Conservation (phyloP, 2,888 invertebrate species). For the Cataglyphis albicans region DNA sequence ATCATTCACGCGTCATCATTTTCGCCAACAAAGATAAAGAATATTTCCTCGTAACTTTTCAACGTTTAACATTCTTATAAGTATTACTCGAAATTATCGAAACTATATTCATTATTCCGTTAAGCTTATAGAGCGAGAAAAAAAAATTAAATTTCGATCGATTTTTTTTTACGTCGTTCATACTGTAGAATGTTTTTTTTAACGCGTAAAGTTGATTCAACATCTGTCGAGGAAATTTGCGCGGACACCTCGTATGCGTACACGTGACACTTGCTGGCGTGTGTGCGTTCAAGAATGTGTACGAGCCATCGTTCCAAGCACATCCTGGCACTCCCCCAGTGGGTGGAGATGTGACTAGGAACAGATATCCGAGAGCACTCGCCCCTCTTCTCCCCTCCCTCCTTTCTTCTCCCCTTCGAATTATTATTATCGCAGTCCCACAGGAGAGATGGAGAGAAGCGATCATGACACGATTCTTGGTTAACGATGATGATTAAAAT, state of each 20-base stretch:
- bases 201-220: not conserved
- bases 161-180: not conserved
- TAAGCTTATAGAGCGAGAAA: not conserved
- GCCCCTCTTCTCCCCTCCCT: not conserved
- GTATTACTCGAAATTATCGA: not conserved
- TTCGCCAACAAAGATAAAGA: not conserved
- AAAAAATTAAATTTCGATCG: not conserved
- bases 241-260: not conserved
- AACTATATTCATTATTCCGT: not conserved
- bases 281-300: constrained; percentile 70
- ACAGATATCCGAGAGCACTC: constrained; percentile 78
- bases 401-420: constrained; percentile 61
- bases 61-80: not conserved
- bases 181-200: too few relatives aligned
- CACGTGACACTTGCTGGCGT: constrained; percentile 23
- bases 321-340: constrained; percentile 86
- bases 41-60: not conserved
- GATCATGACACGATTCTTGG: constrained; percentile 29
- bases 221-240: not conserved
- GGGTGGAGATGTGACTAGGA: constrained; percentile 81
- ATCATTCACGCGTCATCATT: not conserved
- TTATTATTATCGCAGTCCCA: constrained; percentile 69
- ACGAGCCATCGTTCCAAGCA: constrained; percentile 85
- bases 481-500: not conserved
- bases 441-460: constrained; percentile 56